Conservation (phyloP, 2,888 invertebrate genomes). For the Gymnoscelis rufifasciata region DNA sequence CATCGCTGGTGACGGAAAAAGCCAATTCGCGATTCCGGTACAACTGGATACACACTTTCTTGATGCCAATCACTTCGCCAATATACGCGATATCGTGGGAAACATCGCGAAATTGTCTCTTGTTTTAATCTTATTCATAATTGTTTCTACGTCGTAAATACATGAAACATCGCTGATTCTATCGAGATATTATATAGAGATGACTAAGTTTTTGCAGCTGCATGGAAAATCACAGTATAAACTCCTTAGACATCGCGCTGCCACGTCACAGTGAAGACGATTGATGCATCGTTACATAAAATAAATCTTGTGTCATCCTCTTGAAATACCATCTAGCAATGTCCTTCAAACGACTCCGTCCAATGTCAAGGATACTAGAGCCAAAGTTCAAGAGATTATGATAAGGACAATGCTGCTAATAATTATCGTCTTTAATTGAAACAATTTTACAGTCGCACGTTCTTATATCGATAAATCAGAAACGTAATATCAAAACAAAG, state of each 20-base stretch:
- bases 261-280: conserved; percentile 3
- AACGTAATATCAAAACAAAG: conserved; percentile 19
- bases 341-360: conserved; percentile 27
- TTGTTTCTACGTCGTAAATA: too few relatives aligned
- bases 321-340: neutral
- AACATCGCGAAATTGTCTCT: conserved; percentile 24
- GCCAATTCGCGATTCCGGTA: conserved; percentile 46
- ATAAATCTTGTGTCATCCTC: neutral
- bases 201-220: conserved; percentile 9
- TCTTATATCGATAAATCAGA: conserved; percentile 14
- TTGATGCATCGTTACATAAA: neutral
- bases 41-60: conserved; percentile 51
- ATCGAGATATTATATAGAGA: too few relatives aligned
- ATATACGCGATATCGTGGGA: conserved; percentile 36
- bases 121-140: too few relatives aligned
- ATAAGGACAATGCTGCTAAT: conserved; percentile 2
- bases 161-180: too few relatives aligned
- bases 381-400: conserved; percentile 19
- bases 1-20: conserved; percentile 46
- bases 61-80: conserved; percentile 40
- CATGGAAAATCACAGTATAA: conserved; percentile 12
- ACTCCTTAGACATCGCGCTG: conserved; percentile 1
- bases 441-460: conserved; percentile 12
- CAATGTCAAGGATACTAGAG: conserved; percentile 27
- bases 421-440: conserved; percentile 5